Conservation (phyloP, 1,140 invertebrate genomes). For the Apolygus lucorum region DNA sequence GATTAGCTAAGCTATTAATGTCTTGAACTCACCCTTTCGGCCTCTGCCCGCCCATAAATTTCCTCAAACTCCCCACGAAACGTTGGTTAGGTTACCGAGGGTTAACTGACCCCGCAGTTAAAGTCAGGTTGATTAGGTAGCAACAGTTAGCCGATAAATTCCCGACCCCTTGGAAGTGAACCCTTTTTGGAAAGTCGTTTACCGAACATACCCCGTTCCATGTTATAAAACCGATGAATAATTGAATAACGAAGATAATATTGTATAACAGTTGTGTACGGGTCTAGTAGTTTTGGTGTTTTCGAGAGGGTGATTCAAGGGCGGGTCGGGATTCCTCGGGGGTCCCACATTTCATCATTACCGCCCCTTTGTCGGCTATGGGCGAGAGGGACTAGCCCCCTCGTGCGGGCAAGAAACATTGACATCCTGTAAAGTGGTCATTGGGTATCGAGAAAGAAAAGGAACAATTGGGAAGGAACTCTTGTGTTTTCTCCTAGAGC, state of each 20-base stretch:
- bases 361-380: slow-evolving; percentile 17
- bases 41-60: neutral
- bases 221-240: slow-evolving; percentile 27
- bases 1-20: neutral
- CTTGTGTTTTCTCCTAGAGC: slow-evolving; percentile 26
- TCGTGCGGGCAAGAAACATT: slow-evolving; percentile 14
- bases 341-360: slow-evolving; percentile 43
- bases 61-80: neutral
- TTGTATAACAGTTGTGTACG: slow-evolving; percentile 8
- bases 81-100: neutral
- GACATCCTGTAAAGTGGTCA: slow-evolving; percentile 43
- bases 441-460: slow-evolving; percentile 42
- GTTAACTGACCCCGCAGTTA: slow-evolving; percentile 3
- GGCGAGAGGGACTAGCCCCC: neutral
- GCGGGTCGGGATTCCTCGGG: slow-evolving; percentile 33
- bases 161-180: neutral
- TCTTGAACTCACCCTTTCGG: neutral
- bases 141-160: slow-evolving; percentile 11
- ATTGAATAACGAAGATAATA: slow-evolving; percentile 27
- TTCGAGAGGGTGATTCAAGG: slow-evolving; percentile 36
- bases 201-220: too few species aligned
- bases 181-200: neutral
- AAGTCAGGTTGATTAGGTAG: neutral
- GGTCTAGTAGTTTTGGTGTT: neutral
- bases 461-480: slow-evolving; percentile 30